These are phyloP conservation scores for Troilus luridus DNA, from an alignment of 2,888 invertebrate species.

Conservation along the genomic window DNA sequence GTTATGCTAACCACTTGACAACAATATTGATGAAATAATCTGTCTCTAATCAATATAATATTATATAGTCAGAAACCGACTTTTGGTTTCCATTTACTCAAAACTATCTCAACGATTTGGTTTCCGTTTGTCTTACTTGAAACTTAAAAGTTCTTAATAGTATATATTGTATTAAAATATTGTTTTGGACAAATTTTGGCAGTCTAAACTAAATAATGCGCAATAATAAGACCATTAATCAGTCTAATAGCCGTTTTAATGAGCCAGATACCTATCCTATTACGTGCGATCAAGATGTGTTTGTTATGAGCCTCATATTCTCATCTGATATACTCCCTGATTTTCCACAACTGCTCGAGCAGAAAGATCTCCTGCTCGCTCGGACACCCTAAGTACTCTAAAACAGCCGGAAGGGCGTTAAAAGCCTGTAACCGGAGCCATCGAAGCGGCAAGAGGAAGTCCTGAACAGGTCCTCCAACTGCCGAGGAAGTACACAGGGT, in stretches of 20 bases:
- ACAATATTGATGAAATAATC: no score
- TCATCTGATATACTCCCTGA: not conserved
- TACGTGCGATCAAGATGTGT: not conserved
- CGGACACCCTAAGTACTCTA: constrained; percentile 36
- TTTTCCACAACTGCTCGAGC: constrained; percentile 19
- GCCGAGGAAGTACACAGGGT: not conserved
- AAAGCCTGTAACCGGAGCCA: constrained; percentile 46
- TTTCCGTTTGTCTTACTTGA: no score
- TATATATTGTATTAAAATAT: no score
- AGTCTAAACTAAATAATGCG: not conserved
- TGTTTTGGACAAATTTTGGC: no score
- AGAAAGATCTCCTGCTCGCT: constrained; percentile 12
- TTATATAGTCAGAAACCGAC: no score
- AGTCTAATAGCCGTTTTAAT: not conserved
- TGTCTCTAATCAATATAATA: no score
- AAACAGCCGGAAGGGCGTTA: constrained; percentile 30
- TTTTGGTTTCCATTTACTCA: no score
- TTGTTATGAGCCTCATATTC: not conserved
- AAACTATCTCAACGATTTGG: no score
- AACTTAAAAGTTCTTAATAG: no score
- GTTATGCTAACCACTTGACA: no score
- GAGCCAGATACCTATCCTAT: not conserved
- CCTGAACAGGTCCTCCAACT: constrained; percentile 42
- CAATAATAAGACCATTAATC: not conserved
- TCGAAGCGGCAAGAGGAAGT: constrained; percentile 37